Evolutionary conservation across 2,797 vertebrate species (phyloP), one percentile per base, ranked within the genome.

Genomic region (Acipenser oxyrinchus): DNA sequence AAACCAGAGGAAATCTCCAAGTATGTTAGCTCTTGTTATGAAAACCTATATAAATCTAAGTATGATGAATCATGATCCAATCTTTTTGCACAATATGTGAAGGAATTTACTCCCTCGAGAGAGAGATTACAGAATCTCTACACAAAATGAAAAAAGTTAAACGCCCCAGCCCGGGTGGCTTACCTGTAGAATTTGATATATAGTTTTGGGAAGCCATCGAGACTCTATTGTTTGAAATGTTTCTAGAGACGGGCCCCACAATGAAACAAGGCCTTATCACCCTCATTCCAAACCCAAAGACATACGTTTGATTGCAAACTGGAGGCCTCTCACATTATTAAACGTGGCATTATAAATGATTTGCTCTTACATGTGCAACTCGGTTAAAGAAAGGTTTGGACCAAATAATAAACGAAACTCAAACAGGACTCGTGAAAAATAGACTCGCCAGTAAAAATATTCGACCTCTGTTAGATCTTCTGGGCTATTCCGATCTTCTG

Each of bases 211-310:
- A 60, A 6, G 23, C 7, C 7, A 15, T 13, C 6, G 58, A 5
- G 23, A 13, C 8, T 7, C 58, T 18, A n/a, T 60, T 60, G 23
- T 60, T 60, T 13, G 23, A 60, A 6, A 60, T 62, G 60, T 48
- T 62, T 62, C 23, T 11, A 8, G 23, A 62, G 48, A 6, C 7
- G 23, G 6, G 11, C 3, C 4, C 18, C 8, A 6, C 60, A 8
- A 23, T 62, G 23, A 62, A 62, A 48, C 60, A 62, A 48, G 60
- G 60, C 18, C 4, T 62, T 37, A 62, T 62, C 48, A 37, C 60
- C 4, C 8, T 62, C 6, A 62, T 62, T 6, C 60, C 60, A 15
- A 62, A 62, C 23, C 60, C 18, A 60, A 60, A 6, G 59, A 60
- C 23, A 8, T 3, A 23, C 37, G 10, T 48, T 6, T 62, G 48